Evolutionary conservation across 2,113 vertebrate species (phyloP).

Genomic region (Chitala chitala): DNA sequence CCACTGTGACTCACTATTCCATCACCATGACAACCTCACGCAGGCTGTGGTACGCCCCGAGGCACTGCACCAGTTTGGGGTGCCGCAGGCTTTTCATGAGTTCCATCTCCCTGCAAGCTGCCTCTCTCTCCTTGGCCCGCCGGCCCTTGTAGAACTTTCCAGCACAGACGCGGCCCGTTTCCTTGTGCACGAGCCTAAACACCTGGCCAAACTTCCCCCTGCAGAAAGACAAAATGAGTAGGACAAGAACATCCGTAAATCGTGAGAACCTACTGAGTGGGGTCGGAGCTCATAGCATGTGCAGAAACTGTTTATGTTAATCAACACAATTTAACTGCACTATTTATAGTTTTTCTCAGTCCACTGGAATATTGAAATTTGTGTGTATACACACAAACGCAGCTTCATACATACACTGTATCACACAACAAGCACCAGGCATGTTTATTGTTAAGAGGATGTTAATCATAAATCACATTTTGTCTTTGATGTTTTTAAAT

Average conservation of each 20-base stretch:
- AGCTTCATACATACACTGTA: too few relatives aligned
- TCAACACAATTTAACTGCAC: not conserved
- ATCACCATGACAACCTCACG: slow-evolving; percentile 71
- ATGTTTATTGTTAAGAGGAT: too few relatives aligned
- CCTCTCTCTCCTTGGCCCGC: slow-evolving; percentile 55
- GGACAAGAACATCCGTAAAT: not conserved
- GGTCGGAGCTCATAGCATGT: not conserved
- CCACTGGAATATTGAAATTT: too few relatives aligned
- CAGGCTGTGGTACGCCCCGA: slow-evolving; percentile 66
- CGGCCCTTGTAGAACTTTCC: slow-evolving; percentile 72
- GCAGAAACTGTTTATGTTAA: not conserved
- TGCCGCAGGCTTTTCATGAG: slow-evolving; percentile 78
- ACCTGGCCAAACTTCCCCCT: slow-evolving; percentile 79
- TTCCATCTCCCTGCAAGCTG: slow-evolving; percentile 64
- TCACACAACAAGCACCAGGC: too few relatives aligned
- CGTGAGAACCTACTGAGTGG: not conserved
- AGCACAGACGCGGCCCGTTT: slow-evolving; percentile 59
- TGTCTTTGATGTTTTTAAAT: too few relatives aligned
- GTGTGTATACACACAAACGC: too few relatives aligned
- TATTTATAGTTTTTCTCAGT: too few relatives aligned
- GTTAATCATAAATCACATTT: too few relatives aligned
- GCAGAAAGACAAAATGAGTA: not conserved
- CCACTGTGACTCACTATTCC: slow-evolving; percentile 74
- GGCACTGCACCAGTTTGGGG: slow-evolving; percentile 71
- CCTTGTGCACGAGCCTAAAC: slow-evolving; percentile 67